A percentile compares a stretch with the other conserved stretches of the same genome.
Evolutionary conservation across 2,888 invertebrate genomes (phyloP).

Genomic region (Andrena bucephala): DNA sequence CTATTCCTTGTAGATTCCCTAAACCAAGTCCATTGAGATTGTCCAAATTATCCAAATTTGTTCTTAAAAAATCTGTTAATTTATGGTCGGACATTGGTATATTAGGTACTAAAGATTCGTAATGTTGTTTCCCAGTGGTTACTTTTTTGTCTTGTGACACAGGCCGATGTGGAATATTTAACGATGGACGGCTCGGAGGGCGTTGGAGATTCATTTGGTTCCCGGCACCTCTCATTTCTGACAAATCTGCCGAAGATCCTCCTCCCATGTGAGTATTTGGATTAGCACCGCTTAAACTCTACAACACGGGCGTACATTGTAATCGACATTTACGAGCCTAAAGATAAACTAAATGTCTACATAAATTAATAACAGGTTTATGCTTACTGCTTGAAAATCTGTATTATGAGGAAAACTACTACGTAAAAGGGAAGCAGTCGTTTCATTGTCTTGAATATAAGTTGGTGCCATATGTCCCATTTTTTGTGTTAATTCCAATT

Average conservation of each 20-base stretch:
- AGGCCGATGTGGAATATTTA: constrained; percentile 83
- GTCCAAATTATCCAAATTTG: constrained; percentile 90
- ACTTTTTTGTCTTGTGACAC: constrained; percentile 83
- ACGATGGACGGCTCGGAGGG: constrained; percentile 83
- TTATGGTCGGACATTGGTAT: constrained; percentile 87
- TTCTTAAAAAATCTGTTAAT: constrained; percentile 89
- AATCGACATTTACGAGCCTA: background rate
- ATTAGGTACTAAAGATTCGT: constrained; percentile 82
- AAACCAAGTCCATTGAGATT: constrained; percentile 85
- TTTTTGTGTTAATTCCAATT: constrained; percentile 87
- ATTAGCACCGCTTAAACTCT: constrained; percentile 77
- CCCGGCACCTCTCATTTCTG: constrained; percentile 78
- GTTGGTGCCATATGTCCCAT: constrained; percentile 82
- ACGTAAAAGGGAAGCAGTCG: constrained; percentile 79
- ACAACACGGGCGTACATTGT: background rate
- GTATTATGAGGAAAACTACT: constrained; percentile 80
- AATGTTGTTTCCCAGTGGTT: constrained; percentile 81
- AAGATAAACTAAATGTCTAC: constrained; percentile 3
- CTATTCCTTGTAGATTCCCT: constrained; percentile 79
- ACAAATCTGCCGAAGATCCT: constrained; percentile 77
- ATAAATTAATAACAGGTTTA: constrained; percentile 10
- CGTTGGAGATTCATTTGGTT: constrained; percentile 83
- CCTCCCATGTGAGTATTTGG: constrained; percentile 79
- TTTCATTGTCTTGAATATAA: constrained; percentile 82
- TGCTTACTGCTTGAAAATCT: constrained; percentile 79